Conservation (phyloP, 2,113 vertebrate species). For the Mormyrus iriodes region DNA sequence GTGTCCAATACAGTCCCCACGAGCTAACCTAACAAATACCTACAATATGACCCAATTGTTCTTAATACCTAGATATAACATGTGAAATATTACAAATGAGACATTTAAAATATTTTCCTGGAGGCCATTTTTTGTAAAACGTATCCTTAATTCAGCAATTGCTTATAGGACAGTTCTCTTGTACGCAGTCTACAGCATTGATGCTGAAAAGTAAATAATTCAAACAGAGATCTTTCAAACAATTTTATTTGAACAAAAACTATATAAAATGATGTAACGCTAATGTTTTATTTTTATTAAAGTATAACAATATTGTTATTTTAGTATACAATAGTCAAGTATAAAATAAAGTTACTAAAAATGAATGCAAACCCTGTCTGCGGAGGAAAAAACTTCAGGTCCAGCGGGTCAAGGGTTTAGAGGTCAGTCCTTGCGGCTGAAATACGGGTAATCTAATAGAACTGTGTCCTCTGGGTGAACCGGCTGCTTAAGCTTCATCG, state of each 20-base stretch:
- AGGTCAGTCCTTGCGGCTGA: conserved; percentile 96
- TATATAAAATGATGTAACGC: conserved; percentile 28
- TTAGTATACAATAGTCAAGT: conserved; percentile 36
- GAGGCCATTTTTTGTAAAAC: not conserved
- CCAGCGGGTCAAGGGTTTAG: conserved; percentile 96
- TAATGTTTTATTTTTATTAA: conserved; percentile 31
- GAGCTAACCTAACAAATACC: not conserved
- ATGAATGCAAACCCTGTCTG: conserved; percentile 65
- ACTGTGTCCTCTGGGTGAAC: conserved; percentile 98
- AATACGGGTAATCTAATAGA: conserved; percentile 88
- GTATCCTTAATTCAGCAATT: not conserved
- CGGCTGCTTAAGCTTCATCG: conserved; percentile 88
- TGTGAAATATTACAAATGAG: not conserved
- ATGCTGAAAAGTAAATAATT: not conserved
- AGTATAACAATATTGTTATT: conserved; percentile 25
- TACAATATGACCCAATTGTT: not conserved
- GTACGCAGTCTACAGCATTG: not conserved
- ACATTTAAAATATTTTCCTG: not conserved
- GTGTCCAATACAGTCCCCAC: not conserved
- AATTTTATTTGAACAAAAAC: conserved; percentile 32
- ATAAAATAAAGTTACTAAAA: conserved; percentile 55
- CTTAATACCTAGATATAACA: not conserved
- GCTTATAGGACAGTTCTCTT: not conserved
- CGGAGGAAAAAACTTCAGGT: conserved; percentile 71
- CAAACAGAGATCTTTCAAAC: conserved; percentile 2